These are phyloP conservation scores for Denticeps clupeoides DNA, from an alignment of 2,797 vertebrate species.

Conservation along the genomic window DNA sequence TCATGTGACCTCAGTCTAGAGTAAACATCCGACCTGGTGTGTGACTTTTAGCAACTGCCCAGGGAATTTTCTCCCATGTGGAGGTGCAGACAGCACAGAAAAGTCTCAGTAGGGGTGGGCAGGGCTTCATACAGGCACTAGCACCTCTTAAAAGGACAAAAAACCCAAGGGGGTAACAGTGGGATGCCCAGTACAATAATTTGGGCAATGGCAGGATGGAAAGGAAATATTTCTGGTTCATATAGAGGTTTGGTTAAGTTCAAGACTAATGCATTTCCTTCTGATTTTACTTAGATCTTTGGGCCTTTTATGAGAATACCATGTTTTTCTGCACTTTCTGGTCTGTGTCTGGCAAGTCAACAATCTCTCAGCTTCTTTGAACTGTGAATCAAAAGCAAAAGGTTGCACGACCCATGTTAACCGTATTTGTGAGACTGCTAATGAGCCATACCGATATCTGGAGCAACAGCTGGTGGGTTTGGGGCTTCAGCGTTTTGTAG, in stretches of 20 bases:
- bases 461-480: background rate
- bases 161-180: slow-evolving; percentile 1
- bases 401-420: slow-evolving; percentile 2
- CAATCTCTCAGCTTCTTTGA: slow-evolving; percentile 9
- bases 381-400: background rate
- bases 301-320: background rate
- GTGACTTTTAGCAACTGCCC: slow-evolving; percentile 35
- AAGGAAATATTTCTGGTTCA: background rate
- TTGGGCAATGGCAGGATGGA: background rate
- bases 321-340: background rate
- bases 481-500: background rate
- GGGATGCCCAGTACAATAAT: background rate
- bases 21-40: slow-evolving; percentile 47
- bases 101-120: background rate
- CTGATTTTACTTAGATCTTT: background rate
- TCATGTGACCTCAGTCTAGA: slow-evolving; percentile 40
- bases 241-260: background rate
- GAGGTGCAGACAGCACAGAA: slow-evolving; percentile 11
- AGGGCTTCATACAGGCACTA: background rate
- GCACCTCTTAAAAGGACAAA: slow-evolving; percentile 3
- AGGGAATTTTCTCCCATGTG: slow-evolving; percentile 33
- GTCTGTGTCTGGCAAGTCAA: background rate
- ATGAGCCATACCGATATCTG: background rate
- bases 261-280: slow-evolving; percentile 8
- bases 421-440: slow-evolving; percentile 5